Evolutionary conservation across 1,140 invertebrate species (phyloP).

Genomic region (Drosophila parvula): DNA sequence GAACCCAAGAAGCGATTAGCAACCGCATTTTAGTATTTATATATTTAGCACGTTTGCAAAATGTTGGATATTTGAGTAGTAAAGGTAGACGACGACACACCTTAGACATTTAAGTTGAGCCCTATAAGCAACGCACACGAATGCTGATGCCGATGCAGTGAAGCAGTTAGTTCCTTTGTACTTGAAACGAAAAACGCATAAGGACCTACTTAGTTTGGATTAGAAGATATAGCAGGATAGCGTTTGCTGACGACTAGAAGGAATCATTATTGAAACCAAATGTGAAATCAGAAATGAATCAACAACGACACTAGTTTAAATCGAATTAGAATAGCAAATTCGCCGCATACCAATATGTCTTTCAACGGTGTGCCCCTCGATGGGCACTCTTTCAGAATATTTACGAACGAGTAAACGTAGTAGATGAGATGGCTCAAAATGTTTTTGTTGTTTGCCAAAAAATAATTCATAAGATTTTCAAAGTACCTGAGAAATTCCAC

Average conservation of each 20-base stretch:
- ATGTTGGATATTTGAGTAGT: conserved; percentile 34
- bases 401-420: conserved; percentile 25
- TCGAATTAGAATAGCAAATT: conserved; percentile 68
- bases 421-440: conserved; percentile 43
- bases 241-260: conserved; percentile 43
- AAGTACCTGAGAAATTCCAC: conserved; percentile 79
- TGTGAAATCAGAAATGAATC: conserved; percentile 66
- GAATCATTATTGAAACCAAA: conserved; percentile 52
- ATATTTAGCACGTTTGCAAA: conserved; percentile 20
- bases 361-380: conserved; percentile 53
- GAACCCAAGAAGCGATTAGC: conserved; percentile 4
- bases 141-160: conserved; percentile 12
- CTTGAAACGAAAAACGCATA: conserved; percentile 6
- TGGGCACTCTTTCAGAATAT: conserved; percentile 40
- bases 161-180: conserved; percentile 41
- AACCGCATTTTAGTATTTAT: conserved; percentile 19
- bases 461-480: conserved; percentile 81
- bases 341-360: conserved; percentile 57
- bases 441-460: conserved; percentile 74
- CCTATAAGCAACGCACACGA: conserved; percentile 34
- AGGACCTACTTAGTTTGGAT: conserved; percentile 33
- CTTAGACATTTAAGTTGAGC: conserved; percentile 34
- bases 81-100: conserved; percentile 12
- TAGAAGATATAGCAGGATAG: conserved; percentile 46
- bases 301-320: conserved; percentile 83